These are phyloP conservation scores for Ctenopoma kingsleyae DNA, from an alignment of 2,797 vertebrate species.

Conservation along the genomic window DNA sequence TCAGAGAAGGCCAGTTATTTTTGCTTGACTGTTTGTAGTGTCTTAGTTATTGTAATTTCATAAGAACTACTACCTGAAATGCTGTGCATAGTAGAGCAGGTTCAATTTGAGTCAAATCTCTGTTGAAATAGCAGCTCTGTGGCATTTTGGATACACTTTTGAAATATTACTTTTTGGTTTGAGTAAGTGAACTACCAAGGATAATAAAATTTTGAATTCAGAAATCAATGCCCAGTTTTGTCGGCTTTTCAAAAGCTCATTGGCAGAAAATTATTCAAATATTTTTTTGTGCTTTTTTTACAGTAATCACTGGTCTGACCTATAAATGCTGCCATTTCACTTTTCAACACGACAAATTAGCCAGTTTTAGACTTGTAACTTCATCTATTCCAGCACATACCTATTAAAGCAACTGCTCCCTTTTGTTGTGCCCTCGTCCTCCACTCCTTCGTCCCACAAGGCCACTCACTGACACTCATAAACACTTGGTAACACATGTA, in stretches of 20 bases:
- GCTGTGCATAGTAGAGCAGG: too few species aligned
- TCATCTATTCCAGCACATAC: slow-evolving; percentile 64
- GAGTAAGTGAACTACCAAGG: too few species aligned
- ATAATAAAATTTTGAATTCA: too few species aligned
- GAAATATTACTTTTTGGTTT: not conserved
- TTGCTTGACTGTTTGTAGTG: too few species aligned
- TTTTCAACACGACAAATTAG: slow-evolving; percentile 52
- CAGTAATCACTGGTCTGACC: slow-evolving; percentile 39
- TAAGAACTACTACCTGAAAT: too few species aligned
- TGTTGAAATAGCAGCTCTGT: too few species aligned
- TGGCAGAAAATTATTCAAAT: too few species aligned
- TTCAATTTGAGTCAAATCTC: too few species aligned
- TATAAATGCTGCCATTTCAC: slow-evolving; percentile 17
- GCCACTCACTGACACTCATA: slow-evolving; percentile 69
- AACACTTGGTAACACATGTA: slow-evolving; percentile 72
- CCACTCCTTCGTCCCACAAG: slow-evolving; percentile 63
- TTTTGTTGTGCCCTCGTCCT: slow-evolving; percentile 61
- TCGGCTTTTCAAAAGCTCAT: too few species aligned
- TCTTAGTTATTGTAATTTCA: too few species aligned
- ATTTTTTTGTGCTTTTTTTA: slow-evolving; percentile 7
- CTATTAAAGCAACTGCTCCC: slow-evolving; percentile 66
- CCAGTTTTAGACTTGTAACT: slow-evolving; percentile 62
- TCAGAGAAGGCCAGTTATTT: too few species aligned
- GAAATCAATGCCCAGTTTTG: too few species aligned
- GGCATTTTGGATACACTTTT: not conserved